Evolutionary conservation across 2,797 vertebrate species (phyloP).

Genomic region (Gastrophryne carolinensis): DNA sequence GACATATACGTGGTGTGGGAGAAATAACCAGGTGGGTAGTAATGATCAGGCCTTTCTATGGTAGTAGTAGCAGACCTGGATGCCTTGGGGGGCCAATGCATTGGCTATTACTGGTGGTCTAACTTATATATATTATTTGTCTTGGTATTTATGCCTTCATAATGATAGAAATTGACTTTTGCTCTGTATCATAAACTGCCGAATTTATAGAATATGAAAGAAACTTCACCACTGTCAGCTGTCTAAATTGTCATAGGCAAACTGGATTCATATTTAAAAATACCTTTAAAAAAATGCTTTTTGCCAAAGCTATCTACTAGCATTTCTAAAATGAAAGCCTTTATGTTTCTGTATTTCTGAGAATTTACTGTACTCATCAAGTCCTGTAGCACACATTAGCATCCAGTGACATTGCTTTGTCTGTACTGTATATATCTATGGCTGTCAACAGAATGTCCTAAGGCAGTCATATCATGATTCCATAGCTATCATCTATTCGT

Average conservation of each 20-base stretch:
- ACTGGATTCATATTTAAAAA: slow-evolving; percentile 13
- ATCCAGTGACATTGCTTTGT: slow-evolving; percentile 89
- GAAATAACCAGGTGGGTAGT: too few relatives aligned
- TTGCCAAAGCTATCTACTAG: slow-evolving; percentile 21
- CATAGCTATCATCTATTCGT: slow-evolving; percentile 83
- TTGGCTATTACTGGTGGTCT: too few relatives aligned
- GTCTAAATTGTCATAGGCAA: not conserved
- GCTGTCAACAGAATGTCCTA: slow-evolving; percentile 95
- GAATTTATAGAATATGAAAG: too few relatives aligned
- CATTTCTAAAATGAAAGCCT: slow-evolving; percentile 59
- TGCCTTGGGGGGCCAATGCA: too few relatives aligned
- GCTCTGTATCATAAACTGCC: too few relatives aligned
- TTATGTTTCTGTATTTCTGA: slow-evolving; percentile 68
- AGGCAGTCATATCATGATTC: slow-evolving; percentile 88
- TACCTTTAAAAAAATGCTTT: not conserved
- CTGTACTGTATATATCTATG: slow-evolving; percentile 92
- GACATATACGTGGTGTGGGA: too few relatives aligned
- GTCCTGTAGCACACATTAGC: slow-evolving; percentile 93
- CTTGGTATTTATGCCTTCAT: too few relatives aligned
- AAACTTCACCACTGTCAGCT: not conserved
- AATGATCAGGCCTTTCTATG: too few relatives aligned
- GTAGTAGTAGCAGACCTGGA: too few relatives aligned
- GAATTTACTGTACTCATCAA: slow-evolving; percentile 81
- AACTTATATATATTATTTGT: too few relatives aligned
- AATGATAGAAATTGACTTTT: too few relatives aligned